Evolutionary conservation across 2,888 invertebrate genomes (phyloP).

Genomic region (Pseudococcus longispinus): DNA sequence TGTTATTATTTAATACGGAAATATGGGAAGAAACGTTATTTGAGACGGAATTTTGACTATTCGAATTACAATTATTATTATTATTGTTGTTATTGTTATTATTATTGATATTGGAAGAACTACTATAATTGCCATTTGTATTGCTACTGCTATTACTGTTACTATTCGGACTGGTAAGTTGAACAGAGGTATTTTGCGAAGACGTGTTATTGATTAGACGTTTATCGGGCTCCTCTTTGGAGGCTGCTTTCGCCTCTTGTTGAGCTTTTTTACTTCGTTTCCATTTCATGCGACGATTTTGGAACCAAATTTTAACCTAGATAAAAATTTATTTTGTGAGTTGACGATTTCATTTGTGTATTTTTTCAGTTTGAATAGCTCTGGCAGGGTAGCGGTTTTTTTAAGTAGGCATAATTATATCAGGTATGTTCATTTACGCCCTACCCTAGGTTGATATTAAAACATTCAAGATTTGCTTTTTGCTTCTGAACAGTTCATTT

Average conservation of each 20-base stretch:
- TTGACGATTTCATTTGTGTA: not conserved
- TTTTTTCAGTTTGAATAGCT: not conserved
- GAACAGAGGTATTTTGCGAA: slow-evolving; percentile 18
- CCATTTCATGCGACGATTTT: slow-evolving; percentile 99
- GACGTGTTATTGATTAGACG: slow-evolving; percentile 20
- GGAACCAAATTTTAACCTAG: slow-evolving; percentile 98
- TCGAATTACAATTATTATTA: not conserved
- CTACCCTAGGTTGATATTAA: too few relatives aligned
- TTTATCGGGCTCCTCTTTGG: slow-evolving; percentile 57
- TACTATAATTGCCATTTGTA: not conserved
- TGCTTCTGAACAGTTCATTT: too few relatives aligned
- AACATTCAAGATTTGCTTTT: too few relatives aligned
- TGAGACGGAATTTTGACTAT: slow-evolving; percentile 11
- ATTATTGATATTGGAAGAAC: not conserved
- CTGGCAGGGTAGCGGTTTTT: not conserved
- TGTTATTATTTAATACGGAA: slow-evolving; percentile 49
- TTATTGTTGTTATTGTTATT: not conserved
- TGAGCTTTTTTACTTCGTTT: slow-evolving; percentile 96
- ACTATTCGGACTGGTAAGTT: slow-evolving; percentile 42
- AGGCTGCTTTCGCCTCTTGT: slow-evolving; percentile 72
- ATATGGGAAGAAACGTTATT: slow-evolving; percentile 16
- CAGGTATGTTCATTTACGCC: too few relatives aligned
- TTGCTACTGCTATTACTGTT: slow-evolving; percentile 48
- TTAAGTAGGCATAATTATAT: too few relatives aligned
- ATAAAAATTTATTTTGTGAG: slow-evolving; percentile 46